A percentile compares a stretch with the other conserved stretches of the same genome.
phyloP scores from a whole-genome alignment of 2,888 invertebrate genomes.

The Steinernema hermaphroditum region DNA sequence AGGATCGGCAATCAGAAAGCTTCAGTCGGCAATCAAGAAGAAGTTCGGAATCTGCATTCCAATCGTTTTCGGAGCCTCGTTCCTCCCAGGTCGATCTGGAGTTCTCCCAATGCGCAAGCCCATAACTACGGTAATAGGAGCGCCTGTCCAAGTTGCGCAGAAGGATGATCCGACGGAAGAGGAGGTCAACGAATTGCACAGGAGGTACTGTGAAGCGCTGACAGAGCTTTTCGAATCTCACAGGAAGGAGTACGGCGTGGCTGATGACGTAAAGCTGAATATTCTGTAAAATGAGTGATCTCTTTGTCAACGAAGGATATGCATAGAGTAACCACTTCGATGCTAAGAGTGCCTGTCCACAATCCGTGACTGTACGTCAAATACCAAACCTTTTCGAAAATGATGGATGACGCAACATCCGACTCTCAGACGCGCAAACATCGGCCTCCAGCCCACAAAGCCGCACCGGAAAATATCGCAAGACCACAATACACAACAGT shows the following conservation, averaged over 20 bases:
- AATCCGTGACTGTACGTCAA: too few relatives aligned
- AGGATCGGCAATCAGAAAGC: constrained; percentile 34
- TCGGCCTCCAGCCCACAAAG: too few relatives aligned
- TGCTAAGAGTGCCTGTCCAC: too few relatives aligned
- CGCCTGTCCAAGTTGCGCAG: constrained; percentile 71
- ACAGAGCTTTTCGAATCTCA: constrained; percentile 80
- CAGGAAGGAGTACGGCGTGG: constrained; percentile 76
- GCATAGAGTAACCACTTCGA: too few relatives aligned
- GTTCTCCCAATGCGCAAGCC: constrained; percentile 80
- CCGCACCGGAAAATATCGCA: too few relatives aligned
- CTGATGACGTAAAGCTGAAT: constrained; percentile 1
- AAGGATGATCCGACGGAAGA: constrained; percentile 75
- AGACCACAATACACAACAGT: too few relatives aligned
- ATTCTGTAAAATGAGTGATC: not conserved
- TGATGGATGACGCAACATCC: too few relatives aligned
- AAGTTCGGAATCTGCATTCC: constrained; percentile 67
- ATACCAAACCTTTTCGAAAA: too few relatives aligned
- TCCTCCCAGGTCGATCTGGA: constrained; percentile 88
- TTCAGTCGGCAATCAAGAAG: constrained; percentile 51
- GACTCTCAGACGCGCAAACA: too few relatives aligned
- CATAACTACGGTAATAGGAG: constrained; percentile 75
- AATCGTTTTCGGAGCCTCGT: constrained; percentile 73
- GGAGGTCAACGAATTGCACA: constrained; percentile 74
- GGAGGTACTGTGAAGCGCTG: constrained; percentile 76
- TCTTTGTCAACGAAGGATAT: too few relatives aligned